These are phyloP conservation scores for Platycercus adscitus DNA, from an alignment of 2,113 vertebrate species.

Conservation along the genomic window DNA sequence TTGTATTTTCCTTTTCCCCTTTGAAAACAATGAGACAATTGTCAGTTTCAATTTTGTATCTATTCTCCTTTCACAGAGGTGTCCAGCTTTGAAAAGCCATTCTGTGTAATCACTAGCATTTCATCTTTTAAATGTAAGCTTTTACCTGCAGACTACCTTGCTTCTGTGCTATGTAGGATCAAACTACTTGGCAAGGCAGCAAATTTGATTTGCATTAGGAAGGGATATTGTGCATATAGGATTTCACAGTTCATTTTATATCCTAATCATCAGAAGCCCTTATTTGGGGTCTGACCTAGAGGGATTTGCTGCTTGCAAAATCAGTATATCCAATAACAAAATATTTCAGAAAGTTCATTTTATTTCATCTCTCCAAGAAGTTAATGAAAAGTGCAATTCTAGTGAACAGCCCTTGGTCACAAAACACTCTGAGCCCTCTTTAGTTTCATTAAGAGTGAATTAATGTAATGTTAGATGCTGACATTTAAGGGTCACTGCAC, in stretches of 20 bases:
- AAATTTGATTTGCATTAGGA: constrained; percentile 56
- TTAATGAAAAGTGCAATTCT: constrained; percentile 59
- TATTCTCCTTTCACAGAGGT: neutral
- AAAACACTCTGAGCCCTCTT: constrained; percentile 24
- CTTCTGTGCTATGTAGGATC: constrained; percentile 3
- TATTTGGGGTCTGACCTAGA: constrained; percentile 23
- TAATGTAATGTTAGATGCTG: constrained; percentile 61
- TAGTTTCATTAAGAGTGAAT: constrained; percentile 53
- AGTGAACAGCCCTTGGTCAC: neutral
- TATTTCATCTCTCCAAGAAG: constrained; percentile 42
- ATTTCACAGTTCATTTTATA: constrained; percentile 66
- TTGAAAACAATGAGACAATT: neutral
- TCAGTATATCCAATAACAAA: constrained; percentile 52
- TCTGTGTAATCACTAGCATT: neutral
- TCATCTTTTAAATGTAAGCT: neutral
- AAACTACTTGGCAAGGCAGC: constrained; percentile 29
- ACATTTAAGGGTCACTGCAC: constrained; percentile 63
- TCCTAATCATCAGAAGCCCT: constrained; percentile 40
- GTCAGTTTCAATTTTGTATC: neutral
- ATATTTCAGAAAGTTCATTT: constrained; percentile 60
- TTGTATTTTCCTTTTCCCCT: neutral
- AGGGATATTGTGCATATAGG: constrained; percentile 18
- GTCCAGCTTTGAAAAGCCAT: neutral
- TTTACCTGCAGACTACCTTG: neutral
- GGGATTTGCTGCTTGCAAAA: constrained; percentile 31